Conservation (phyloP, 2,797 vertebrate species). For the Phoebastria nigripes region DNA sequence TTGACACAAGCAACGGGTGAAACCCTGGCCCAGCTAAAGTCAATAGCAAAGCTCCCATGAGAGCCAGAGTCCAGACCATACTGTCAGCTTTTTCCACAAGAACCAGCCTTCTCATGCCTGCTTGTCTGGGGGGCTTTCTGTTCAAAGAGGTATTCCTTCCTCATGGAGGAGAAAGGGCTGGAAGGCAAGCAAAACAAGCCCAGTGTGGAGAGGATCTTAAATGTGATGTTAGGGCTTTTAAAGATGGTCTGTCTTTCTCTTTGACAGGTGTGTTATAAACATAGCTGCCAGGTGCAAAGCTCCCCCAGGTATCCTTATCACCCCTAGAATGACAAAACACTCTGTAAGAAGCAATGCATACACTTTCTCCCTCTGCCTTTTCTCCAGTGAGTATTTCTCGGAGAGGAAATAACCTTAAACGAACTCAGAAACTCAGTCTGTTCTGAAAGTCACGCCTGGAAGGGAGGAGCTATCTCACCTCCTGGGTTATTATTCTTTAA, state of each 20-base stretch:
- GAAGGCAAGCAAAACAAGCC: not conserved
- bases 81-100: not conserved
- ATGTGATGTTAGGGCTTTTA: not conserved
- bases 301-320: not conserved
- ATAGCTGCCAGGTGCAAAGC: not conserved
- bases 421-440: not conserved
- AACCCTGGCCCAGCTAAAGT: not conserved
- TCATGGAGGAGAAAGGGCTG: not conserved
- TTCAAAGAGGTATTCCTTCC: not conserved
- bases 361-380: not conserved
- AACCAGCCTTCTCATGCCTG: not conserved
- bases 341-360: not conserved
- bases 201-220: not conserved
- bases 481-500: not conserved
- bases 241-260: not conserved
- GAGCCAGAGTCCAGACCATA: not conserved
- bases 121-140: not conserved
- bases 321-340: not conserved
- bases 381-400: not conserved
- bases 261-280: not conserved
- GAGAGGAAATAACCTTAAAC: not conserved
- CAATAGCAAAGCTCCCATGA: not conserved
- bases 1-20: not conserved
- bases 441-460: not conserved
- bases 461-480: not conserved